Evolutionary conservation across 2,888 invertebrate species (phyloP), one percentile per base, ranked within the genome.

Genomic region (Sesia bembeciformis): DNA sequence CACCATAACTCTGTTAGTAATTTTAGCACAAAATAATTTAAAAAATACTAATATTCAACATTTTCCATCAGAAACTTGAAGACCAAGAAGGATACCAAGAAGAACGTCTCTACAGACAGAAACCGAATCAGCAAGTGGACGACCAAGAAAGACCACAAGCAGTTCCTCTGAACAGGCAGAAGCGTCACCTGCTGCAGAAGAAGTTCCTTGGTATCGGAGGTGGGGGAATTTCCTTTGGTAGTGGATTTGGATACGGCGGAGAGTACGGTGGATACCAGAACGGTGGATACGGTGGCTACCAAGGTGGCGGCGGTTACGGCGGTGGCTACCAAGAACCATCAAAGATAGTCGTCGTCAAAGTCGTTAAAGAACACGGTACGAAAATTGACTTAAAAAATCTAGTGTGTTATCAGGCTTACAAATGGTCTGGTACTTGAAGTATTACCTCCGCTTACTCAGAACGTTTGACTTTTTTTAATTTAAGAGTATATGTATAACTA

Each of bases 121-220:
- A 81, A 59, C 75, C 23, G 23, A 23, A 23, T 23, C 70, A 88
- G 88, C 87, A 80, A 78, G 68, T 87, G 52, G 84, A 87, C 74
- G 86, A 88, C 40, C 87, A 87, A 67, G 68, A 66, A n/a, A 64
- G 62, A 51, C 58, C 66, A 41, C 57, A 59, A 52, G 52, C 62
- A 23, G 58, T 60, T 49, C 58, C 52, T 3, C 65, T 62, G 38
- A 83, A 77, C 59, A 73, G 86, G 53, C 78, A 84, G 59, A 85
- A 81, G 59, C 75, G 87, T 3, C 74, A 74, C 46, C 60, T 79
- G 7, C 56, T 68, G 52, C 68, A 67, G 57, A 71, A 72, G 46
- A 64, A 68, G 40, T 53, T 78, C 3, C 57, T 79, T 40, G 71
- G 74, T 2, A 60, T 63, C 2, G 67, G 65, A 6, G 65, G 65